Evolutionary conservation across 2,888 invertebrate species (phyloP).

Genomic region (Conistra vaccinii): DNA sequence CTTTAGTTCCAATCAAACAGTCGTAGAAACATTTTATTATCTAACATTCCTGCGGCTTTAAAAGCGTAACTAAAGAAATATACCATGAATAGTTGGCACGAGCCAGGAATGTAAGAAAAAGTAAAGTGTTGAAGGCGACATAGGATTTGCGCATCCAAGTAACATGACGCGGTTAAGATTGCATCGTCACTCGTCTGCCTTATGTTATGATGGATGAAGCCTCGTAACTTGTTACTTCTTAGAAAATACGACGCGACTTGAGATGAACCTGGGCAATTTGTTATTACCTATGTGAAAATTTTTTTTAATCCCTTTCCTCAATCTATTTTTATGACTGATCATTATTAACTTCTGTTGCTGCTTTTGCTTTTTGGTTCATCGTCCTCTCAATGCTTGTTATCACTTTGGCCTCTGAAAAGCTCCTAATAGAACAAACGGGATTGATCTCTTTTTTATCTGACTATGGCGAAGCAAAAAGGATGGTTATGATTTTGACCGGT

Average conservation of each 20-base stretch:
- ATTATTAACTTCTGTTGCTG: slow-evolving; percentile 7
- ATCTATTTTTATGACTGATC: slow-evolving; percentile 8
- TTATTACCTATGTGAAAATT: slow-evolving; percentile 31
- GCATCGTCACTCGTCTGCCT: slow-evolving; percentile 62
- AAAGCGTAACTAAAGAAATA: slow-evolving; percentile 76
- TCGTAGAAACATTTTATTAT: slow-evolving; percentile 58
- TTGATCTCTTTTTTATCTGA: not conserved
- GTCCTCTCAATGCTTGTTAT: not conserved
- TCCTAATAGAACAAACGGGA: not conserved
- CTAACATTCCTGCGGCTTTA: slow-evolving; percentile 60
- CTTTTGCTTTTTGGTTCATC: not conserved
- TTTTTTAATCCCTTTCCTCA: slow-evolving; percentile 26
- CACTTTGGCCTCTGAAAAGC: not conserved
- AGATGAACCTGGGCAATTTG: slow-evolving; percentile 43
- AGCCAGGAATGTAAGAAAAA: slow-evolving; percentile 84
- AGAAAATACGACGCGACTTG: slow-evolving; percentile 23
- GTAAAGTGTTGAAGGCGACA: slow-evolving; percentile 60
- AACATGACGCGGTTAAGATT: slow-evolving; percentile 66
- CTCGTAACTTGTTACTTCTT: slow-evolving; percentile 30
- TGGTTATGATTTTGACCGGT: too few relatives aligned
- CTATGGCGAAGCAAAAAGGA: too few relatives aligned
- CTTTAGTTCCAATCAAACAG: slow-evolving; percentile 51
- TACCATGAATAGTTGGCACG: slow-evolving; percentile 84
- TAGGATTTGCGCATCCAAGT: slow-evolving; percentile 63
- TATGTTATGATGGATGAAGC: slow-evolving; percentile 69